Evolutionary conservation across 2,888 invertebrate species (phyloP), one percentile per base, ranked within the genome.

Genomic region (Dorcus parallelipipedus): DNA sequence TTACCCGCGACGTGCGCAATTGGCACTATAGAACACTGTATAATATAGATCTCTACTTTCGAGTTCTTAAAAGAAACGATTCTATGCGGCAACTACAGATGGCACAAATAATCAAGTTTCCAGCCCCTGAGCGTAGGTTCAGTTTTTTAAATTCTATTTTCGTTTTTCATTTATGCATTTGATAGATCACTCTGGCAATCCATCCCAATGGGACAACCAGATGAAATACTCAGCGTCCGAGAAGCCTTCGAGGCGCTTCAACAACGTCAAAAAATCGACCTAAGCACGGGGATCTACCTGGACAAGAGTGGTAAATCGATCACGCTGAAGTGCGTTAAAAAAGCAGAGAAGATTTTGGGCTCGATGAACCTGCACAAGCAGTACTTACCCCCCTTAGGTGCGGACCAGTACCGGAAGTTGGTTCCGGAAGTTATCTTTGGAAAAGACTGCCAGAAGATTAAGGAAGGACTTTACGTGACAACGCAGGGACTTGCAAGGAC

Each of bases 231-330:
- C 51, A 99, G 99, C 41, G 91, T 99, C 42, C 93, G 97, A 0
- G 98, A 99, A 78, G 98, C 98, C 0, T 99, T 84, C 80, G 97
- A 95, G 76, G 86, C 82, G 61, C 98, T 98, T 76, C 81, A 83
- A 2, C 90, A 95, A 76, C 87, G 94, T 0, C 94, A 94, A 68
- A 99, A 99, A 80, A 91, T 99, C 62, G 99, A 99, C 79, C 85
- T 99, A 51, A 97, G 97, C 60, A 95, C 88, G 3, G 95, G 95
- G 60, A 97, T 99, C 7, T 99, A 99, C 79, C 86, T 99, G 68
- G 97, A 97, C 78, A 98, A 99, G 75, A 87, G 92, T 72, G 97
- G 97, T 54, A 97, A 97, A 80, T 98, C 99, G 2, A 96, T 86
- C 78, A 87, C 99, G 20, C 82, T 99, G 57, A 95, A 95, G 23